Conservation (phyloP, 2,888 invertebrate genomes). For the Xanthorhoe spadicearia region DNA sequence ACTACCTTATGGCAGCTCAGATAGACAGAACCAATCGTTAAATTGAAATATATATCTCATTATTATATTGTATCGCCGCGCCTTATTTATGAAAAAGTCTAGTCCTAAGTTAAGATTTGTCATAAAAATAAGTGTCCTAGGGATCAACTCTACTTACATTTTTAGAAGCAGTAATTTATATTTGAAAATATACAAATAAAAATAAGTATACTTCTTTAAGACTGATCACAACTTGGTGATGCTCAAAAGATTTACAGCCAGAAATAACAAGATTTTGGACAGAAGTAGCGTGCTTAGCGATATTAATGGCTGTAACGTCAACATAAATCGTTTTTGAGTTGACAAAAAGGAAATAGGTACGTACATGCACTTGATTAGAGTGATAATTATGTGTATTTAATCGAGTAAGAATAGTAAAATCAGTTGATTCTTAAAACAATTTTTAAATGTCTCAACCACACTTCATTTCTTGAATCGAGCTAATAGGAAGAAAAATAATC, state of each 20-base stretch:
- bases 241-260: conserved; percentile 26
- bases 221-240: conserved; percentile 44
- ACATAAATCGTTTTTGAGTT: conserved; percentile 10
- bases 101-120: too few relatives aligned
- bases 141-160: conserved; percentile 15
- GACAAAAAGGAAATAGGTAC: neutral
- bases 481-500: too few relatives aligned
- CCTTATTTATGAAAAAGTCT: too few relatives aligned
- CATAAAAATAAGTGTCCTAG: neutral
- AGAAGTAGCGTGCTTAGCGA: conserved; percentile 15
- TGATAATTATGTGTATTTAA: conserved; percentile 8
- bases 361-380: neutral
- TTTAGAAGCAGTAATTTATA: conserved; percentile 22
- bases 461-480: too few relatives aligned
- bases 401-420: neutral
- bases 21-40: too few relatives aligned
- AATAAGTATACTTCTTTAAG: conserved; percentile 6
- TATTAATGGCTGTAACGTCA: conserved; percentile 17
- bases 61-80: neutral
- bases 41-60: too few relatives aligned
- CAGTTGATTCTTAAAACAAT: too few relatives aligned
- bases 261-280: conserved; percentile 20
- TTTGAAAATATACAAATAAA: conserved; percentile 17
- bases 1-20: neutral
- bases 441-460: too few relatives aligned